Percentiles rank a stretch among this genome's conserved stretches.
phyloP scores from a whole-genome alignment of 2,113 vertebrate genomes.

The Clarias magur region DNA sequence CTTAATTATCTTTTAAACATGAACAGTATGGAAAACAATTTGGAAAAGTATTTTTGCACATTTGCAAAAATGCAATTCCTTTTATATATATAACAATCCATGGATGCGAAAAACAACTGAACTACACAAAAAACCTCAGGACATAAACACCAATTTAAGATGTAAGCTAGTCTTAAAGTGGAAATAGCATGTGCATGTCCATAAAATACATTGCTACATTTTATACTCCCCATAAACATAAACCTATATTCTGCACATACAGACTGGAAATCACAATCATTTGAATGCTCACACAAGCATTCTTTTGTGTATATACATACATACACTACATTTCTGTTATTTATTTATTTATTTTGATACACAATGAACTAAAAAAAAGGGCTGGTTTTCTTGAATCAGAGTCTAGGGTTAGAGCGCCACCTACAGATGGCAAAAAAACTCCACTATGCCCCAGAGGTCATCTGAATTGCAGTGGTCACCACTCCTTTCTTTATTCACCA shows the following conservation, averaged over 20 bases:
- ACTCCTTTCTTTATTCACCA: conserved; percentile 6
- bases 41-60: background rate
- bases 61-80: too few relatives aligned
- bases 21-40: background rate
- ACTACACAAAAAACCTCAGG: background rate
- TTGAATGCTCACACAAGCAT: background rate
- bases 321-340: background rate
- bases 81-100: background rate
- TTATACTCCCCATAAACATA: background rate
- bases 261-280: background rate
- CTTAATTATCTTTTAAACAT: background rate
- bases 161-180: background rate
- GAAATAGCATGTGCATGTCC: background rate
- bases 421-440: conserved; percentile 58
- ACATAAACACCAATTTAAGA: background rate
- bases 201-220: background rate
- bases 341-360: background rate
- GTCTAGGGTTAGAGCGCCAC: conserved; percentile 63
- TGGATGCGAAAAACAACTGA: background rate
- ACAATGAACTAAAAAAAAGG: background rate
- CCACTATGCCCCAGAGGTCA: background rate
- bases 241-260: background rate
- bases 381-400: conserved; percentile 4
- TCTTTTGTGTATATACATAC: background rate
- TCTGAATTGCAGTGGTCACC: background rate